Percentiles rank a stretch among this genome's conserved stretches.
Conservation (phyloP, 2,888 invertebrate genomes). For the Calliphora vomitoria region DNA sequence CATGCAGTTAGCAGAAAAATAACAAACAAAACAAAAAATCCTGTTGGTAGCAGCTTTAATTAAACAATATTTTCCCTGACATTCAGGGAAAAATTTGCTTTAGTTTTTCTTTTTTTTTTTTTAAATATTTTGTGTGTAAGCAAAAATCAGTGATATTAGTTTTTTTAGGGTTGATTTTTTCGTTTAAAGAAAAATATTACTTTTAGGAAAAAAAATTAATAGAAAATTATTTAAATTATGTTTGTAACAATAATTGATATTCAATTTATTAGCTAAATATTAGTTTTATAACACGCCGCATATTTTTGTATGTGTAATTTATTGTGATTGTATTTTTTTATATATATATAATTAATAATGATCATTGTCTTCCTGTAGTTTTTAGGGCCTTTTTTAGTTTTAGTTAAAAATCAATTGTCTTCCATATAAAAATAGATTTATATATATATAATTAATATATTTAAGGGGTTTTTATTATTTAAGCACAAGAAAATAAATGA, state of each 20-base stretch:
- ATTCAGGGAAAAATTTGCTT: conserved; percentile 56
- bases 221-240: conserved; percentile 30
- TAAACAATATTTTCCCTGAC: conserved; percentile 75
- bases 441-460: conserved; percentile 40
- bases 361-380: conserved; percentile 81
- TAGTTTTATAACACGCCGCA: conserved; percentile 29
- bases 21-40: background rate
- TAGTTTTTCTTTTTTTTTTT: conserved; percentile 29
- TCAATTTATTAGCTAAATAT: conserved; percentile 74
- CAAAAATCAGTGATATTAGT: conserved; percentile 80
- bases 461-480: conserved; percentile 75
- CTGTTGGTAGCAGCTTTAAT: conserved; percentile 80
- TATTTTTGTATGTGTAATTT: conserved; percentile 67
- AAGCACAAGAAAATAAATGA: conserved; percentile 65
- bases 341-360: conserved; percentile 58
- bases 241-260: conserved; percentile 76
- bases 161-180: conserved; percentile 75
- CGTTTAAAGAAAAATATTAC: conserved; percentile 72
- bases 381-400: conserved; percentile 73
- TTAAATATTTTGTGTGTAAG: conserved; percentile 66
- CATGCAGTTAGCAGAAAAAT: background rate
- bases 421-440: conserved; percentile 78
- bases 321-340: conserved; percentile 72
- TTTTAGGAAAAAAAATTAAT: conserved; percentile 29
- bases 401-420: conserved; percentile 79